These are phyloP conservation scores for Lasius fuliginosus DNA, from an alignment of 2,888 invertebrate genomes.

Conservation along the genomic window DNA sequence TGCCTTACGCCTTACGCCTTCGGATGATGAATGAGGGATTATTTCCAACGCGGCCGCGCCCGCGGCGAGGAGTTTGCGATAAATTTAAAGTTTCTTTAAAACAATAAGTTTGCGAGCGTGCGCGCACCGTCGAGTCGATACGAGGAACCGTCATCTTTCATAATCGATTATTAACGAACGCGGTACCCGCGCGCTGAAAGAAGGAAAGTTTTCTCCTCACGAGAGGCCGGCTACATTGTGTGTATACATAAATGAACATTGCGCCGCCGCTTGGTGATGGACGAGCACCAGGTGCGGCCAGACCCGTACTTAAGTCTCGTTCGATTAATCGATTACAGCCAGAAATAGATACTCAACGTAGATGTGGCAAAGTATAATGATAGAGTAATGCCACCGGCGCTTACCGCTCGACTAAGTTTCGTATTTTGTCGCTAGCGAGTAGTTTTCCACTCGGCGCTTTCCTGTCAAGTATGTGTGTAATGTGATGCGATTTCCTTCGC, in stretches of 20 bases:
- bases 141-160: constrained; percentile 80
- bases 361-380: constrained; percentile 69
- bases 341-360: constrained; percentile 69
- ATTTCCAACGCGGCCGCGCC: constrained; percentile 74
- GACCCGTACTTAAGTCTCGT: constrained; percentile 76
- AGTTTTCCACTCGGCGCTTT: not conserved
- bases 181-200: constrained; percentile 65
- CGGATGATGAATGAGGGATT: constrained; percentile 83
- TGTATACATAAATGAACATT: constrained; percentile 73
- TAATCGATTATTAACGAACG: constrained; percentile 84
- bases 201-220: constrained; percentile 74
- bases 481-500: constrained; percentile 20
- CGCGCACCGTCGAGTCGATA: constrained; percentile 72
- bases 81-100: constrained; percentile 83
- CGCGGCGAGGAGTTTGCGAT: constrained; percentile 78
- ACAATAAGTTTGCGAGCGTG: constrained; percentile 78
- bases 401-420: constrained; percentile 44
- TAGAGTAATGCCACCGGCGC: constrained; percentile 58
- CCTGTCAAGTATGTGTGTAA: constrained; percentile 13
- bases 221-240: constrained; percentile 60
- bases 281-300: constrained; percentile 79
- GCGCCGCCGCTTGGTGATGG: constrained; percentile 71
- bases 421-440: constrained; percentile 6
- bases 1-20: constrained; percentile 61
- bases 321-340: constrained; percentile 79